Evolutionary conservation across 2,113 vertebrate species (phyloP).

Genomic region (Galeopterus variegatus): DNA sequence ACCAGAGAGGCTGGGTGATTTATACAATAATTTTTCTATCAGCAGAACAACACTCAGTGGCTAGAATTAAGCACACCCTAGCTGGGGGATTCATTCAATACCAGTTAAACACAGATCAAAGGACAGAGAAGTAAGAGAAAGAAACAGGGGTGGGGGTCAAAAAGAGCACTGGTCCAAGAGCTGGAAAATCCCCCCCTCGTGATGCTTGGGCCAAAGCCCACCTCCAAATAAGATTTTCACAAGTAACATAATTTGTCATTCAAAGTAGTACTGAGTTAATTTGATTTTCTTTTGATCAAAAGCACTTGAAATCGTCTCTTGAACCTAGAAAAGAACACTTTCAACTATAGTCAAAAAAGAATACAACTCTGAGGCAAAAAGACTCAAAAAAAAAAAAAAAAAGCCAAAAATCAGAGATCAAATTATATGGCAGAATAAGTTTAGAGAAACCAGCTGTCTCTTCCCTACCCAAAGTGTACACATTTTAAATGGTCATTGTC

Average conservation of each 20-base stretch:
- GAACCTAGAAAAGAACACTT: slow-evolving; percentile 76
- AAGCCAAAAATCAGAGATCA: not conserved
- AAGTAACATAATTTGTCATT: slow-evolving; percentile 75
- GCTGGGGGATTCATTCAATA: not conserved
- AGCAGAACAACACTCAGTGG: not conserved
- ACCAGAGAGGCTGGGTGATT: not conserved
- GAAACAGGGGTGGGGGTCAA: not conserved
- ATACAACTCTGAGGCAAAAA: not conserved
- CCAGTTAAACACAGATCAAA: not conserved
- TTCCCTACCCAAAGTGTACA: not conserved
- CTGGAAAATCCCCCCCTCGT: not conserved
- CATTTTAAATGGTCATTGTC: not conserved
- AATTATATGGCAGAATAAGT: not conserved
- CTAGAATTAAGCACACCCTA: not conserved
- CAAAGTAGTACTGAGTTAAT: slow-evolving; percentile 62
- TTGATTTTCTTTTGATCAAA: slow-evolving; percentile 78
- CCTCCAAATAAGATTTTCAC: slow-evolving; percentile 74
- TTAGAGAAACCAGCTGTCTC: not conserved
- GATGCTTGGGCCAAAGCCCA: slow-evolving; percentile 45
- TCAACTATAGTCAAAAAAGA: slow-evolving; percentile 31
- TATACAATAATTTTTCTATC: not conserved
- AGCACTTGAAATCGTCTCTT: slow-evolving; percentile 72
- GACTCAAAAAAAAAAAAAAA: not conserved
- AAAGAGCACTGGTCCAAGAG: not conserved
- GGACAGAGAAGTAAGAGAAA: not conserved